phyloP scores from a whole-genome alignment of 2,113 vertebrate species.

The Albula glossodonta region DNA sequence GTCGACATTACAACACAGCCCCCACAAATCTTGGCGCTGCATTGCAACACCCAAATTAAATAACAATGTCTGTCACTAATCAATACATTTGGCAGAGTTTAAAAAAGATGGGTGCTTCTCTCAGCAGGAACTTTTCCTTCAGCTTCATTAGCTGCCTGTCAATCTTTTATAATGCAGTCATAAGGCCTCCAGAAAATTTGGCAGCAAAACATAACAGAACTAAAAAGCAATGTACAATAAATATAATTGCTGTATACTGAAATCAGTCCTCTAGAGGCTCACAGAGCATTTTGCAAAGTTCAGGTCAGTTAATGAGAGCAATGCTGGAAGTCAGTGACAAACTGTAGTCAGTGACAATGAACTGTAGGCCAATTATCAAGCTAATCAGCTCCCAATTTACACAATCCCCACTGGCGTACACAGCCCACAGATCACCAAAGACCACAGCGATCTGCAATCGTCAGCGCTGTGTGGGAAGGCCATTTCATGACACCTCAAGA shows the following conservation, averaged over 20 bases:
- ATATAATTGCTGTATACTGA: background rate
- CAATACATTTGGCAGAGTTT: background rate
- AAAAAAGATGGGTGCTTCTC: background rate
- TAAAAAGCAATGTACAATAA: background rate
- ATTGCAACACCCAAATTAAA: constrained; percentile 50
- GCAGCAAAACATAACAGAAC: background rate
- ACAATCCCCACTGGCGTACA: too few relatives aligned
- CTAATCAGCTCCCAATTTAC: too few relatives aligned
- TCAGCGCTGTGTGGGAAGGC: too few relatives aligned
- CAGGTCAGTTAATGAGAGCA: too few relatives aligned
- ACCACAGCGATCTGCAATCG: too few relatives aligned
- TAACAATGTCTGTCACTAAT: constrained; percentile 74
- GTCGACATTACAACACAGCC: background rate
- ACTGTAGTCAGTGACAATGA: too few relatives aligned
- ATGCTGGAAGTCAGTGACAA: too few relatives aligned
- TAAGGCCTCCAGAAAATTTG: background rate
- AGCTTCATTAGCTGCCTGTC: background rate
- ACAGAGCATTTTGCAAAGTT: too few relatives aligned
- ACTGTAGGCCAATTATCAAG: too few relatives aligned
- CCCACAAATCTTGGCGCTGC: background rate
- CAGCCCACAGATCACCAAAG: too few relatives aligned
- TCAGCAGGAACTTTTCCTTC: background rate
- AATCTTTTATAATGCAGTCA: background rate
- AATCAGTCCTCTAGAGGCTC: background rate
- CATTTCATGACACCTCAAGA: background rate